Evolutionary conservation across 2,113 vertebrate genomes (phyloP).

Genomic region (Mormoops blainvillei): DNA sequence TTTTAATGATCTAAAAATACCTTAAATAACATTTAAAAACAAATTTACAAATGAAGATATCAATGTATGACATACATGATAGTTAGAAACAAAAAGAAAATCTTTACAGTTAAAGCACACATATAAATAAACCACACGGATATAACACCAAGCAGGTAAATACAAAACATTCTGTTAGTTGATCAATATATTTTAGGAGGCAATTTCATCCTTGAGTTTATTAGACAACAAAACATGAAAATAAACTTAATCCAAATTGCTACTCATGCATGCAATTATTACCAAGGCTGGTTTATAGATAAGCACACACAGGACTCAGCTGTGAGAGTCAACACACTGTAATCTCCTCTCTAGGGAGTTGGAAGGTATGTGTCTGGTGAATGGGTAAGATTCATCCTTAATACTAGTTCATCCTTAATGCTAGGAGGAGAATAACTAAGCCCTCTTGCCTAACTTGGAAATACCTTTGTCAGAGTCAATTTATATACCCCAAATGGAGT

Average conservation of each 20-base stretch:
- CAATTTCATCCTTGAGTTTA: conserved; percentile 17
- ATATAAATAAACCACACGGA: conserved; percentile 16
- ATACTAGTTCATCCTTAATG: neutral
- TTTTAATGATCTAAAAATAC: neutral
- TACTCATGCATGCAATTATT: conserved; percentile 27
- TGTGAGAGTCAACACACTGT: neutral
- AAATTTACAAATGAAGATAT: conserved; percentile 34
- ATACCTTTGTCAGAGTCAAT: conserved; percentile 26
- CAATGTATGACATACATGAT: conserved; percentile 7
- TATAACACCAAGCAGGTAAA: conserved; percentile 28
- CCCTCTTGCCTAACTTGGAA: neutral
- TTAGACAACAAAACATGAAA: conserved; percentile 38
- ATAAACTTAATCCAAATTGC: conserved; percentile 27
- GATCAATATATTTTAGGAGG: conserved; percentile 18
- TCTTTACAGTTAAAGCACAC: conserved; percentile 40
- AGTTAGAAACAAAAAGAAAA: conserved; percentile 45
- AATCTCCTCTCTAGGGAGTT: neutral
- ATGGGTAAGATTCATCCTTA: conserved; percentile 9
- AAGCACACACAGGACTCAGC: neutral
- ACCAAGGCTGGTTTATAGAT: conserved; percentile 16
- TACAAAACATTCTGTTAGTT: conserved; percentile 36
- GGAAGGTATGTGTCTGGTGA: neutral
- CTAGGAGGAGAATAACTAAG: neutral
- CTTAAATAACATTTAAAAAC: conserved; percentile 47
- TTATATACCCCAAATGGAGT: neutral